Percentiles rank a stretch among this genome's conserved stretches.
These are phyloP conservation scores for Phoeniculus purpureus DNA, from an alignment of 2,797 vertebrate genomes.

Conservation along the genomic window DNA sequence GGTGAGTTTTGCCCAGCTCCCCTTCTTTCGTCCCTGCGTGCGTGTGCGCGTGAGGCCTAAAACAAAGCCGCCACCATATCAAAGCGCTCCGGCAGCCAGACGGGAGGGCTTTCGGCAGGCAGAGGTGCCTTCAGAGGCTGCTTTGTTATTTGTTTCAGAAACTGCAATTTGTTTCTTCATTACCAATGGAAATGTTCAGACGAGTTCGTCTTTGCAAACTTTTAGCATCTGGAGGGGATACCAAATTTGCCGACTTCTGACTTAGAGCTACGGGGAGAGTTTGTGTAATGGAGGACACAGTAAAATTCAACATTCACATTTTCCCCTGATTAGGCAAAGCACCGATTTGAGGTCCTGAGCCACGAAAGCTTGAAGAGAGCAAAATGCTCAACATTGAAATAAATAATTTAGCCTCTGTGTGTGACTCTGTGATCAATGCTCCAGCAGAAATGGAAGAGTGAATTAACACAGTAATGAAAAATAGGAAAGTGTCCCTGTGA, in stretches of 20 bases:
- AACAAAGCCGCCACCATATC: conserved; percentile 55
- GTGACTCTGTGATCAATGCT: background rate
- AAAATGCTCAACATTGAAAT: background rate
- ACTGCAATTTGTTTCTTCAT: background rate
- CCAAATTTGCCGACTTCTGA: background rate
- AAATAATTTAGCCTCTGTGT: background rate
- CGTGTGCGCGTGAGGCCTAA: conserved; percentile 34
- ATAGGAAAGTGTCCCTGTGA: background rate
- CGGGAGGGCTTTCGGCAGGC: background rate
- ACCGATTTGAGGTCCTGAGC: background rate
- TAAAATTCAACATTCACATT: background rate
- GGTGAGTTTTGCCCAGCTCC: background rate
- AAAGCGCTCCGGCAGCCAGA: background rate
- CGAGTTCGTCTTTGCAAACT: background rate
- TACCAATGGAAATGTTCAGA: background rate
- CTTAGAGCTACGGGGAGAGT: background rate
- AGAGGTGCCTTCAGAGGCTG: background rate
- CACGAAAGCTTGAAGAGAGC: background rate
- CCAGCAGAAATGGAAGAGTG: background rate
- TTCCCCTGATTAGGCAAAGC: background rate
- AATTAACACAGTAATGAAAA: background rate
- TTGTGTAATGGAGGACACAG: background rate
- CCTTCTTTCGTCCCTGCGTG: background rate
- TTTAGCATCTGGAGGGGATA: background rate
- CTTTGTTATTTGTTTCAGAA: conserved; percentile 22